Conservation (phyloP, 2,797 vertebrate species). For the Callimico goeldii region DNA sequence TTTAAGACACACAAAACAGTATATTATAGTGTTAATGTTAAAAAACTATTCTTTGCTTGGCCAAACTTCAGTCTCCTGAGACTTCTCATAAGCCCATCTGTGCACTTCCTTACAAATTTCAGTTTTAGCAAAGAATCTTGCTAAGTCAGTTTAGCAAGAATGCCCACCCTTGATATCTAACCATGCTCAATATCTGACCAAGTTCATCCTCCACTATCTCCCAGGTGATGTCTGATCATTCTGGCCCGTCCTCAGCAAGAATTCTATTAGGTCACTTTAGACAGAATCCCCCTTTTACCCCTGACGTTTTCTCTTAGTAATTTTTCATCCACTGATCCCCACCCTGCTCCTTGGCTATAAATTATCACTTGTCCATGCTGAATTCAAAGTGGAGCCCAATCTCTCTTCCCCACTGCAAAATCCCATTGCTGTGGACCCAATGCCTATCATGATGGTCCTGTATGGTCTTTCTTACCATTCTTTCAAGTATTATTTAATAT, state of each 20-base stretch:
- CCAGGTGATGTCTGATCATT: background rate
- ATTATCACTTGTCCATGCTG: background rate
- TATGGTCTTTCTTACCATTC: background rate
- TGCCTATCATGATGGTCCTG: background rate
- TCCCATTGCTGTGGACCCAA: background rate
- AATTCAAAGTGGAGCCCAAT: background rate
- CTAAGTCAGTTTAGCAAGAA: background rate
- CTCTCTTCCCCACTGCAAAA: background rate
- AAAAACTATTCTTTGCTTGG: background rate
- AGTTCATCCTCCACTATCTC: background rate
- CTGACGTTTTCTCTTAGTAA: background rate
- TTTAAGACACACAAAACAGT: background rate
- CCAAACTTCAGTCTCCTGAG: background rate
- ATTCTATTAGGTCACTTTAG: background rate
- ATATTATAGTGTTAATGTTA: background rate
- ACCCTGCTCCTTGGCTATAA: background rate
- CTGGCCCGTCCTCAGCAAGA: background rate
- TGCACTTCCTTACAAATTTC: background rate
- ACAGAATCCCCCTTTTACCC: background rate
- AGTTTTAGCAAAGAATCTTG: background rate
- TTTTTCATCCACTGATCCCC: background rate
- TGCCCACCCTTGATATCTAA: background rate
- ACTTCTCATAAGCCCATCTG: background rate
- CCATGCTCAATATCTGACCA: fast-evolving
- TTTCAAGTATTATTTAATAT: background rate